Base-by-base conservation (phyloP, 2,113 vertebrate genomes). In the Cervus canadensis region DNA sequence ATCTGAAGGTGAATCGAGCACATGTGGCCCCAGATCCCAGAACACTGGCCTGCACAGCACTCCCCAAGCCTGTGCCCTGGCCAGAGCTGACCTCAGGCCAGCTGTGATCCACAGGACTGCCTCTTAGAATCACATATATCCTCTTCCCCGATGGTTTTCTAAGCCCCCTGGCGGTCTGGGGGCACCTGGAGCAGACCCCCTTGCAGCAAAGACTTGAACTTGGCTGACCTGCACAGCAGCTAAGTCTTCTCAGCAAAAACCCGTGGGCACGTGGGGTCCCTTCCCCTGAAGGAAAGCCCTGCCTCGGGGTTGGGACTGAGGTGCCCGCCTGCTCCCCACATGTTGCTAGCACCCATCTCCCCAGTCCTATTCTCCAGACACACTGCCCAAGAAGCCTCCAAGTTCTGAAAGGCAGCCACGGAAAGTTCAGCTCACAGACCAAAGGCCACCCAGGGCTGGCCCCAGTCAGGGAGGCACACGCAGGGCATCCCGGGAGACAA, bases 181-280 rank as follows among this genome's bases (percentile, higher is more conserved):
- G 30, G n/a, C 23, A 33, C 64, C 36, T 13, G 26, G 21, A 90
- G 36, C n/a, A 57, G 45, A 48, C n/a, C 30, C 9, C 17, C 2
- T 26, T 2, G 36, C 30, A 87, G 62, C 56, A 60, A 64, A 14
- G 2, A 15, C 26, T 33, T 25, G 4, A 13, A 12, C 67, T 52
- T 14, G 45, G 36, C 81, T 25, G 14, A 50, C 48, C 16, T 33
- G 26, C 59, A 50, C 4, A 33, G 30, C 7, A 40, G 4, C 50
- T 9, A 33, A 26, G 33, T 19, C 48, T 71, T 56, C 62, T 87
- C 36, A 7, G 33, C 13, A 11, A 7, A 67, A 25, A 40, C 59
- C 17, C 7, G 1, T 9, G 87, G 36, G 71, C 14, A 48, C 0
- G 0, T 1, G 23, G 21, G 28, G 3, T 4, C 54, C 23, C 40